These are phyloP conservation scores for Dendrolimus houi DNA, from an alignment of 2,888 invertebrate genomes.

Conservation along the genomic window DNA sequence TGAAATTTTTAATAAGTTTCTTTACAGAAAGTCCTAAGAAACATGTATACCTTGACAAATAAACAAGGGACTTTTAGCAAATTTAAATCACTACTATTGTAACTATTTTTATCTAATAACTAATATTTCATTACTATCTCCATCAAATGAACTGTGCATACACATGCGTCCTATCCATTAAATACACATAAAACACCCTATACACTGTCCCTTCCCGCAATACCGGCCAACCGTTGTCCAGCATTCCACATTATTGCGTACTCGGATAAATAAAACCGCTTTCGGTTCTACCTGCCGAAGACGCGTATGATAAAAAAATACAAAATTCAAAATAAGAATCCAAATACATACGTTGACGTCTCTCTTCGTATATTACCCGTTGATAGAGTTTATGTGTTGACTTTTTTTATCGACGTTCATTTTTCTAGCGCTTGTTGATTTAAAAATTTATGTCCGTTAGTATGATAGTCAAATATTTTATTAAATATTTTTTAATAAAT, in stretches of 20 bases:
- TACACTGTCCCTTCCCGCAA: slow-evolving; percentile 35
- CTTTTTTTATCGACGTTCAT: neutral
- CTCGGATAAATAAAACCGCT: slow-evolving; percentile 65
- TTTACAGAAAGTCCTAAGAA: too few species aligned
- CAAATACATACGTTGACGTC: slow-evolving; percentile 48
- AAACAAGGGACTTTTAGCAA: too few species aligned
- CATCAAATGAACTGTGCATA: too few species aligned
- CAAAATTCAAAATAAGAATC: slow-evolving; percentile 28
- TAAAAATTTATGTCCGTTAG: neutral
- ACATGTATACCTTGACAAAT: too few species aligned
- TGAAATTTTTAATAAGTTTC: too few species aligned
- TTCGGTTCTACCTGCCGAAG: slow-evolving; percentile 55
- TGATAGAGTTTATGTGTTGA: neutral
- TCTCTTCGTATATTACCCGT: slow-evolving; percentile 17
- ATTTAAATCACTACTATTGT: too few species aligned
- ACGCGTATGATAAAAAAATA: slow-evolving; percentile 42
- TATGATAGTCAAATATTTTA: neutral
- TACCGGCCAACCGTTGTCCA: slow-evolving; percentile 35
- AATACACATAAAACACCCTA: slow-evolving; percentile 30
- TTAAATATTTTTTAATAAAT: neutral
- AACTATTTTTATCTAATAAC: too few species aligned
- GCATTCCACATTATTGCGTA: slow-evolving; percentile 65
- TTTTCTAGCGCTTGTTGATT: neutral
- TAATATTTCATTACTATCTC: too few species aligned
- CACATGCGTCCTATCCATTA: too few species aligned